Conservation (phyloP, 2,888 invertebrate species). For the Cacoxenus indagator region DNA sequence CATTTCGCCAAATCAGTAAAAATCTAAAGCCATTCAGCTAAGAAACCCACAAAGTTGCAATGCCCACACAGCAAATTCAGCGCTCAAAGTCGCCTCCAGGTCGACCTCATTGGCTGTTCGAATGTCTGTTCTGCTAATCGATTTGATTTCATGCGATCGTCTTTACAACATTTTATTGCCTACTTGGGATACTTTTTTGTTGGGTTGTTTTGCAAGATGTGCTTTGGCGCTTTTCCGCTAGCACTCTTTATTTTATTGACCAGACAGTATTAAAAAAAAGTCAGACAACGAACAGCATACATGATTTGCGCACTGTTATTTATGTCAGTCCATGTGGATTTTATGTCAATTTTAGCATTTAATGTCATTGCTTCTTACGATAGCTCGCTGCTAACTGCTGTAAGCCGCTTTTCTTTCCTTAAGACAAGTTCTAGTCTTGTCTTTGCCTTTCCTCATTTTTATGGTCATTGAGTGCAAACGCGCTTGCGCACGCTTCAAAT, state of each 20-base stretch:
- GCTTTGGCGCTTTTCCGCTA: not conserved
- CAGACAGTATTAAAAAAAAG: not conserved
- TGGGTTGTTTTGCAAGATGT: not conserved
- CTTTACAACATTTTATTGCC: not conserved
- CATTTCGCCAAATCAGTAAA: not conserved
- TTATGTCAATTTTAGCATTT: constrained; percentile 25
- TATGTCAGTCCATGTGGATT: constrained; percentile 30
- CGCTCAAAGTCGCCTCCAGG: not conserved
- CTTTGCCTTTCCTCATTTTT: not conserved
- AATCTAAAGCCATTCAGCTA: not conserved
- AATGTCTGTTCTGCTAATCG: constrained; percentile 7
- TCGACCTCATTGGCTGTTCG: not conserved
- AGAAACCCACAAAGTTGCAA: not conserved
- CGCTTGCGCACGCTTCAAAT: not conserved
- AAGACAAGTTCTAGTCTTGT: constrained; percentile 5
- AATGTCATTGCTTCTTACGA: constrained; percentile 1
- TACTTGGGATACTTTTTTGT: not conserved
- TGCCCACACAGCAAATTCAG: too few species aligned
- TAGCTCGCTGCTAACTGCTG: not conserved
- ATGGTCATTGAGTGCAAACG: not conserved
- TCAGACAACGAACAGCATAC: constrained; percentile 8
- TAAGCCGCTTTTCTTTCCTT: not conserved
- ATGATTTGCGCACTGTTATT: constrained; percentile 25
- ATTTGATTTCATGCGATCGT: constrained; percentile 18
- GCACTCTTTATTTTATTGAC: constrained; percentile 5